phyloP scores from a whole-genome alignment of 2,888 invertebrate genomes.

The Oegoconia quadripuncta region DNA sequence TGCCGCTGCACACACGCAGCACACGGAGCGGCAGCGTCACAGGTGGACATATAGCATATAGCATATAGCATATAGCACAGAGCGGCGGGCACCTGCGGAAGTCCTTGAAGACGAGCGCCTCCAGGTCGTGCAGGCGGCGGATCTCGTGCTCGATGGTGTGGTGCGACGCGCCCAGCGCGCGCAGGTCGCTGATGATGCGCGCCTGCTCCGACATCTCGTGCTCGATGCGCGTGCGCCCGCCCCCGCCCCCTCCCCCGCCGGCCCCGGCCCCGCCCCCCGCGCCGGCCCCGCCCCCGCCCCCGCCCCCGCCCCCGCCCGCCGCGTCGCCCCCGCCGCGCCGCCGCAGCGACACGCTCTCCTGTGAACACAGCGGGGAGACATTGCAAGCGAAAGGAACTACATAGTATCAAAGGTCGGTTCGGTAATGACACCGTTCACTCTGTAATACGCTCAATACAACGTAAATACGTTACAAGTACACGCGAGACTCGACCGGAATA shows the following conservation, averaged over 20 bases:
- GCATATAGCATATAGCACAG: too few species aligned
- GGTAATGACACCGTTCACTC: too few species aligned
- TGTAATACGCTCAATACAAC: too few species aligned
- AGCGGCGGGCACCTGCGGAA: constrained; percentile 82
- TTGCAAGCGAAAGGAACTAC: too few species aligned
- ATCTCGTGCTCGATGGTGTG: constrained; percentile 95
- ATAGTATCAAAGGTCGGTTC: too few species aligned
- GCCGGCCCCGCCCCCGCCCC: constrained; percentile 82
- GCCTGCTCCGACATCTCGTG: constrained; percentile 99
- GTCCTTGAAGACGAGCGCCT: constrained; percentile 96
- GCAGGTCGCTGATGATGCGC: constrained; percentile 95
- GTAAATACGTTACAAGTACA: too few species aligned
- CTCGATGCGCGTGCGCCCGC: constrained; percentile 92
- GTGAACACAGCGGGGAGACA: too few species aligned
- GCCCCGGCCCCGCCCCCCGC: constrained; percentile 76
- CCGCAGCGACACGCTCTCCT: constrained; percentile 84
- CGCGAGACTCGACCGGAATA: too few species aligned
- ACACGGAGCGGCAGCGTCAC: constrained; percentile 1
- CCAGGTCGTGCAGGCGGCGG: constrained; percentile 93
- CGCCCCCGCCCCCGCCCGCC: constrained; percentile 85
- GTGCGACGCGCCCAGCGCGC: constrained; percentile 92
- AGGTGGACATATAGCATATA: not conserved
- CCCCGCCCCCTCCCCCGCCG: constrained; percentile 77
- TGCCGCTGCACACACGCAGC: too few species aligned
- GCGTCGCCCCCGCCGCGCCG: not conserved